Evolutionary conservation across 1,140 invertebrate species (phyloP), one percentile per base, ranked within the genome.

Genomic region (Meloidogyne exigua): DNA sequence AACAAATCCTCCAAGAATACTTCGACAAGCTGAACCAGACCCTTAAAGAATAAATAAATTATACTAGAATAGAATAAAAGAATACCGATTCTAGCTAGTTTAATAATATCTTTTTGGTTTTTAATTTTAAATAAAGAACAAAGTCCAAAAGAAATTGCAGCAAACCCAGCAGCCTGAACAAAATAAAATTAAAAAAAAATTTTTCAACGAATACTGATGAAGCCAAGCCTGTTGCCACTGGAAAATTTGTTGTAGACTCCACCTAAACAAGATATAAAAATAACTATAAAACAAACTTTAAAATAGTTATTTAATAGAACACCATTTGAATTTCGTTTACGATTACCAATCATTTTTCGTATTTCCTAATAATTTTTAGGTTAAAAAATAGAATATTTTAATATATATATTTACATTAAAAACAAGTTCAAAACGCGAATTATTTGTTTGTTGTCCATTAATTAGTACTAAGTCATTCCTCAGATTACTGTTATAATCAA

Each of bases 131-230:
- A 73, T 18, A 85, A 21, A 64, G 75, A n/a, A 15, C 84, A 78
- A 23, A 88, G 65, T 11, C 75, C 87, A 68, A 68, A 84, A 12
- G 85, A 84, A 42, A 88, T 84, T 11, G 86, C 87, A 21, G 96
- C 95, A 89, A 97, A 99, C 26, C 96, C 97, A 74, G 96, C 95
- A 75, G 97, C 96, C 78, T 95, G 98, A 4, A 95, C 98, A 9
- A 70, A n/a, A 23, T 25, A 68, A 21, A 11, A 12, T 44, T 28
- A 36, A 18, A 11, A 42, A 21, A 10, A 23, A 44, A 69, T 12
- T 18, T 32, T 5, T 15, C 25, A 21, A 12, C 12, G 18, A 13
- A 25, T 13, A 69, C 72, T 7, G 72, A 73, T 7, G 72, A 73
- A 64, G 72, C 72, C 1, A 99, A 89, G 1, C 97, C 97, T 79